Conservation (phyloP, 2,888 invertebrate genomes). For the Tortricodes alternella region DNA sequence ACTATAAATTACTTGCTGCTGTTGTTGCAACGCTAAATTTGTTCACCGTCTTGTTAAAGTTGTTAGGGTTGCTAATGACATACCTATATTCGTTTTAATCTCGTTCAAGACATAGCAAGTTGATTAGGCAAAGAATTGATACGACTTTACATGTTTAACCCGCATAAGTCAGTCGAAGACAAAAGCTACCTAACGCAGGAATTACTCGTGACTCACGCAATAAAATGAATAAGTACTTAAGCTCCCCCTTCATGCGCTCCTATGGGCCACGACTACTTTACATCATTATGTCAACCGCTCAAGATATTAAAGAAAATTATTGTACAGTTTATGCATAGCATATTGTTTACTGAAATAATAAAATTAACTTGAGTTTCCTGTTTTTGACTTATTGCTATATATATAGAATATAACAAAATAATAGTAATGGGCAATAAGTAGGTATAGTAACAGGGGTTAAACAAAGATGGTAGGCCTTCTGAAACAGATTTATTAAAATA, state of each 20-base stretch:
- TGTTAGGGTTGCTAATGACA: background rate
- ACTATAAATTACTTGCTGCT: conserved; percentile 51
- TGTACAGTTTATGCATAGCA: too few relatives aligned
- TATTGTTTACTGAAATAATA: too few relatives aligned
- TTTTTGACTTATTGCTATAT: too few relatives aligned
- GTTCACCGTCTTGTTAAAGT: conserved; percentile 12
- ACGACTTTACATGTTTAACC: background rate
- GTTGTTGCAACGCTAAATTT: conserved; percentile 37
- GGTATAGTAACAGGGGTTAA: too few relatives aligned
- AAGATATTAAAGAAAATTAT: too few relatives aligned
- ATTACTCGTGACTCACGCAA: conserved; percentile 23
- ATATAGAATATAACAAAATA: too few relatives aligned
- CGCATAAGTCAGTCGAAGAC: background rate
- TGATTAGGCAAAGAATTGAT: background rate
- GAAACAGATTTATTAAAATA: too few relatives aligned
- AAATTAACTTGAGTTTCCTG: too few relatives aligned
- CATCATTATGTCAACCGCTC: background rate
- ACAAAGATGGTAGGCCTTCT: too few relatives aligned
- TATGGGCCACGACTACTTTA: background rate
- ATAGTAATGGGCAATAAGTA: too few relatives aligned
- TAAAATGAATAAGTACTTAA: conserved; percentile 6
- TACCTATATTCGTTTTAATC: background rate
- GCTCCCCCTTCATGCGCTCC: background rate
- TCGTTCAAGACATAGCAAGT: background rate
- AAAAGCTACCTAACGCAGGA: background rate